These are phyloP conservation scores for Potamilus streckersoni DNA, from an alignment of 1,140 invertebrate genomes.

Conservation along the genomic window DNA sequence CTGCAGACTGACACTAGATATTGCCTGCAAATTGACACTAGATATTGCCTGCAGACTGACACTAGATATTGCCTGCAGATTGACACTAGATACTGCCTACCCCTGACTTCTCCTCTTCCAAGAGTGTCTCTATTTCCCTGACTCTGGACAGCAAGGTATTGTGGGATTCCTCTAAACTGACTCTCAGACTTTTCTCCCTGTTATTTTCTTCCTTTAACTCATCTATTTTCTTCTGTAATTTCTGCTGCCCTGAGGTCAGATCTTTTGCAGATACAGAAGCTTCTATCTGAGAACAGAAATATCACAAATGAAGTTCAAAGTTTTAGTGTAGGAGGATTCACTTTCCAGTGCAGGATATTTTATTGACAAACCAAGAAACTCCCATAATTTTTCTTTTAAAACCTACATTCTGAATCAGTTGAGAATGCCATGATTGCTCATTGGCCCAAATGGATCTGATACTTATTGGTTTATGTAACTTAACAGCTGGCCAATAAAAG, in stretches of 20 bases:
- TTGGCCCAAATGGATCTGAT: no score
- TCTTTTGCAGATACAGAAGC: constrained; percentile 42
- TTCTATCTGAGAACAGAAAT: constrained; percentile 35
- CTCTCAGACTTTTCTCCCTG: constrained; percentile 51
- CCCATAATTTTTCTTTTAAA: no score
- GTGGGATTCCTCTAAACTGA: constrained; percentile 59
- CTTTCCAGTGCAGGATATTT: no score
- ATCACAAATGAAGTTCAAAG: not conserved
- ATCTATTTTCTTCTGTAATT: constrained; percentile 35
- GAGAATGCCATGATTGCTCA: no score
- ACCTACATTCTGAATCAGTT: no score
- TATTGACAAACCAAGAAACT: no score
- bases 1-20: no score
- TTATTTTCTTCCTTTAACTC: constrained; percentile 51
- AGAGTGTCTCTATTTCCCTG: constrained; percentile 47
- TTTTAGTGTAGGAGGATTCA: no score
- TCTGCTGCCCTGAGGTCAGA: constrained; percentile 40
- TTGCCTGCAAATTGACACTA: not conserved
- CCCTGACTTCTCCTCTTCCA: constrained; percentile 46
- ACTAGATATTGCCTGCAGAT: no score
- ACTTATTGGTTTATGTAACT: no score
- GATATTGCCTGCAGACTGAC: no score
- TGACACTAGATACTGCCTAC: constrained; percentile 8
- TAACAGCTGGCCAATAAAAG: no score
- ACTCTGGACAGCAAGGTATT: constrained; percentile 48